Conservation (phyloP, 2,113 vertebrate genomes). For the Rhombomys opimus region DNA sequence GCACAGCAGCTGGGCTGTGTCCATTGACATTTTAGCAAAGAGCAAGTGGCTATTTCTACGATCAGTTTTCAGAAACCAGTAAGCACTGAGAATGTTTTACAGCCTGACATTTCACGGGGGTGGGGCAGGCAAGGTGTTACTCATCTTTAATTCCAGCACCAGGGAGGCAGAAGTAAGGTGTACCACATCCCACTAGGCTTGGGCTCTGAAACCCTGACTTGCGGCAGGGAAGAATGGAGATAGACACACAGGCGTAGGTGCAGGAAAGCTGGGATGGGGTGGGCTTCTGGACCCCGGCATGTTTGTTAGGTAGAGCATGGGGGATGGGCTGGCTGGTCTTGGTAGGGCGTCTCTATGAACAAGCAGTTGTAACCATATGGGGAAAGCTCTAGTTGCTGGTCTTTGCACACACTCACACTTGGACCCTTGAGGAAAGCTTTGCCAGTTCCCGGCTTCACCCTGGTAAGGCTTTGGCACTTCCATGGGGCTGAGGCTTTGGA, state of each 20-base stretch:
- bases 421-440: background rate
- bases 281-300: background rate
- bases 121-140: background rate
- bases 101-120: constrained; percentile 74
- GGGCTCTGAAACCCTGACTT: background rate
- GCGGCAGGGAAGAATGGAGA: background rate
- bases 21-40: constrained; percentile 84
- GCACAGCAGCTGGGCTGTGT: constrained; percentile 76
- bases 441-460: background rate
- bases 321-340: background rate
- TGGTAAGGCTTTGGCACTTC: background rate
- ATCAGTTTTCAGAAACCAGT: constrained; percentile 76
- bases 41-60: constrained; percentile 85
- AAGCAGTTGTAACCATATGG: background rate
- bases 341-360: background rate
- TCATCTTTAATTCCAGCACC: background rate
- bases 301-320: background rate
- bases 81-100: constrained; percentile 84
- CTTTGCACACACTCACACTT: background rate
- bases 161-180: background rate
- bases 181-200: background rate
- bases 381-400: background rate
- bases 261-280: background rate
- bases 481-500: background rate
- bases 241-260: background rate